Conservation (phyloP, 2,113 vertebrate genomes). For the Lucifuga dentata region DNA sequence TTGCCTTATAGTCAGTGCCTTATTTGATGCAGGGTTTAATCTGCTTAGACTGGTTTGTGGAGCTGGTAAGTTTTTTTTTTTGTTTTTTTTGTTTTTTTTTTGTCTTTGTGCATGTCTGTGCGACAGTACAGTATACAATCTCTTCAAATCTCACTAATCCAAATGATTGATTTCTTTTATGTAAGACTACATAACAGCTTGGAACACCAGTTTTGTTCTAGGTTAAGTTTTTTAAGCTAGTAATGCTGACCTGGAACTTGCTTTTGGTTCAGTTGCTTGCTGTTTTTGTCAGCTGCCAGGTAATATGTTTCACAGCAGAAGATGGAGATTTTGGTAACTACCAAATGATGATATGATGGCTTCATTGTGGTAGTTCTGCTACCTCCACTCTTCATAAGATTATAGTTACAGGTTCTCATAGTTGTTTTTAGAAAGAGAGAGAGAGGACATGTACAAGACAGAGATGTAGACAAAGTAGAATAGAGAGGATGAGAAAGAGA, state of each 20-base stretch:
- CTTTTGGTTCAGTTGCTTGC: too few relatives aligned
- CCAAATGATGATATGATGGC: not conserved
- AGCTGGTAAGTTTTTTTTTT: constrained; percentile 26
- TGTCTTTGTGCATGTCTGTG: not conserved
- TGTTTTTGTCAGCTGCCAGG: not conserved
- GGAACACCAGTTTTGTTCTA: not conserved
- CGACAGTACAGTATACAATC: not conserved
- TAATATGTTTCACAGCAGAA: constrained; percentile 9
- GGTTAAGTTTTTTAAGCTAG: too few relatives aligned
- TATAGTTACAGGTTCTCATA: not conserved
- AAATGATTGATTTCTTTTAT: not conserved
- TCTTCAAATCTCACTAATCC: not conserved
- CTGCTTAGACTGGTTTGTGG: constrained; percentile 11
- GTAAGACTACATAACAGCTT: not conserved
- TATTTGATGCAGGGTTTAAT: constrained; percentile 37
- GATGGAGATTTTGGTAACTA: not conserved
- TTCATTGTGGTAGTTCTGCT: constrained; percentile 5
- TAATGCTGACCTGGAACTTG: not conserved
- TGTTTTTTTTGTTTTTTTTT: not conserved
- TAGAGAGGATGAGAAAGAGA: constrained; percentile 17
- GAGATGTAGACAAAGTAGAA: not conserved
- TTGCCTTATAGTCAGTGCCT: constrained; percentile 17
- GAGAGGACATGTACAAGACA: constrained; percentile 8
- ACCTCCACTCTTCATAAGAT: constrained; percentile 5
- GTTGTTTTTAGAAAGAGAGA: constrained; percentile 10